Base-by-base conservation (phyloP, 2,888 invertebrate genomes). In the Xanthostigma xanthostigma region DNA sequence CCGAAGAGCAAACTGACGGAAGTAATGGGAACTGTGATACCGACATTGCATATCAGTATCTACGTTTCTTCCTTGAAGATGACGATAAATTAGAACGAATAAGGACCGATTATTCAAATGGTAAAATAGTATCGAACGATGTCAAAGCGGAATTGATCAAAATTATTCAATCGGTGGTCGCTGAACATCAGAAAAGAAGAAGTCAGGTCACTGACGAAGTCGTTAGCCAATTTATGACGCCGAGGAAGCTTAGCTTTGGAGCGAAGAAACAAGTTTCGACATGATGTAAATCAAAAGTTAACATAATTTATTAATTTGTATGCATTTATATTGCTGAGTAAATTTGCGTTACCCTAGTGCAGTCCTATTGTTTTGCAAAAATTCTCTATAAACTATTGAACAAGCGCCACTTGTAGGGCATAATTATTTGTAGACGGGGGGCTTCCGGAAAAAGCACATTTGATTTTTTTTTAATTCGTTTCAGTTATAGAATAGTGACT, bases 21-120 rank as follows among this genome's bases (percentile, higher is more conserved):
- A 97, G 98, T 60, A 97, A 98, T 14, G 98, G 98, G n/a, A 84
- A 97, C 69, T 91, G 95, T 55, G 87, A 89, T 48, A 80, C 98
- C 8, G 98, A 99, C 69, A 92, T 94, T 49, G 83, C 96, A 0
- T 98, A 78, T 71, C 94, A 96, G 65, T 92, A 97, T 69, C 72
- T 98, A 33, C 79, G 77, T 27, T 98, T 95, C 69, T 98, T 99
- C 72, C 62, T 96, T 50, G 95, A 96, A 51, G 93, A 95, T 66
- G 97, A 98, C 61, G 80, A 79, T 0, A 75, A 77, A 60, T 69
- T 99, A 51, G 87, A 85, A 55, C 59, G 67, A 58, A 65, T 78
- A 39, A 70, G 71, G 52, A 69, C 88, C 75, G 78, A 81, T 51
- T 95, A 95, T 62, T 77, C 85, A 44, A 83, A 80, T 54, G 98